Evolutionary conservation across 2,888 invertebrate species (phyloP), one percentile per base, ranked within the genome.

Genomic region (Drosophila anomelani): DNA sequence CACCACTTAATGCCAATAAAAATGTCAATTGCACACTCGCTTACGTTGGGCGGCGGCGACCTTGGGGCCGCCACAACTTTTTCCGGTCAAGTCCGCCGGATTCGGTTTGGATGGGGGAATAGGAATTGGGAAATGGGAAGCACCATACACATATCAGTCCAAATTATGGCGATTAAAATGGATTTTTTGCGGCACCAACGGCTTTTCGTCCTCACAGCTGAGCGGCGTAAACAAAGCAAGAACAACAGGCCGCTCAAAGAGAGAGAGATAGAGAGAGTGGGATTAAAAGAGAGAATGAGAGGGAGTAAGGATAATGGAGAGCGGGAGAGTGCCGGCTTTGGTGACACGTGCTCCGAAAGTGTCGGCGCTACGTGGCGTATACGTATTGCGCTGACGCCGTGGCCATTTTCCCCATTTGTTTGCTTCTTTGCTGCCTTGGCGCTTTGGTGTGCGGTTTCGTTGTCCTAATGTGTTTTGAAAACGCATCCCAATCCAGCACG

Each of bases 321-420:
- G 46, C 32, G 23, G 75, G 75, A 69, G 77, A 69, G 51, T 36
- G 51, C 66, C 39, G 61, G 59, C 62, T 72, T 78, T 77, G 75
- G 76, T 79, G 78, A 72, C 85, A 83, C 82, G 85, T 83, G 82
- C 80, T 76, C 56, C 58, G 41, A 70, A 72, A 56, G 62, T 81
- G 79, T 69, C 78, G 81, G 76, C 43, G 53, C 75, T 67, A 83
- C 81, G 73, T 84, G 79, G 77, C 84, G 85, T 26, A 26, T 26
- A 85, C 85, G 76, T 85, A 84, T 81, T 85, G 83, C 79, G 84
- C 85, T 80, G 85, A 85, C 85, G 80, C 85, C 77, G 84, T 84
- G 59, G 84, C 81, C 83, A 81, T 83, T 83, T 81, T 81, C 44
- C 44, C 72, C 34, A 53, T 53, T 53, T 53, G 20, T 53, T 53